Percentiles rank a stretch among this genome's conserved stretches.
Evolutionary conservation across 2,797 vertebrate genomes (phyloP).

Genomic region (Periophthalmus magnuspinnatus): DNA sequence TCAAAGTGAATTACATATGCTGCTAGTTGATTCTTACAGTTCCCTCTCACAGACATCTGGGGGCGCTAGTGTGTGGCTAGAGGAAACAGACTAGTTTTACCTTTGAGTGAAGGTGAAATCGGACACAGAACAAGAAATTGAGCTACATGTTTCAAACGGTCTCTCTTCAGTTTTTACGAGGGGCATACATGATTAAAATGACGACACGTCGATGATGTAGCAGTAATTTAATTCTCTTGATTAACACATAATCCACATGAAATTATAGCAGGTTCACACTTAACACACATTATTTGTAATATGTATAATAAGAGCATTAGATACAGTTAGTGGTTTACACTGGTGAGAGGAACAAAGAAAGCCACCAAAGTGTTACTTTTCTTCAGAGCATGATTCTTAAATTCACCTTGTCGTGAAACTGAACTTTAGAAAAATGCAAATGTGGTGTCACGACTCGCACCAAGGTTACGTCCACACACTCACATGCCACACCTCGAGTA

Average conservation of each 20-base stretch:
- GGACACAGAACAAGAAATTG: conserved; percentile 28
- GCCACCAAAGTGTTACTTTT: background rate
- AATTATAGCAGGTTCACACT: conserved; percentile 3
- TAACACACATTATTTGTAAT: conserved; percentile 18
- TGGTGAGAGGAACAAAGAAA: conserved; percentile 3
- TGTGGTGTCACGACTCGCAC: conserved; percentile 5
- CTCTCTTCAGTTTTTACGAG: background rate
- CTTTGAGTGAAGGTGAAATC: conserved; percentile 54
- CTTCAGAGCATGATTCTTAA: background rate
- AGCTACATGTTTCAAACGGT: background rate
- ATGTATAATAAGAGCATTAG: conserved; percentile 9
- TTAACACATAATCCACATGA: conserved; percentile 7
- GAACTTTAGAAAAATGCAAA: conserved; percentile 10
- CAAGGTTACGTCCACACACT: conserved; percentile 7
- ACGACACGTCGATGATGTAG: background rate
- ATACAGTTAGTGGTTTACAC: conserved; percentile 31
- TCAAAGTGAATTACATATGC: background rate
- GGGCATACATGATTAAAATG: background rate
- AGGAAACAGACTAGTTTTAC: conserved; percentile 10
- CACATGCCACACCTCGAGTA: background rate
- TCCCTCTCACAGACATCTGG: conserved; percentile 40
- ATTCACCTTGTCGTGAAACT: conserved; percentile 5
- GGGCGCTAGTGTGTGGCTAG: conserved; percentile 29
- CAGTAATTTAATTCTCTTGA: conserved; percentile 8
- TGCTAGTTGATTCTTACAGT: background rate